Conservation (phyloP, 53 echinoderm and acorn worm species). For the Apostichopus leukothele region DNA sequence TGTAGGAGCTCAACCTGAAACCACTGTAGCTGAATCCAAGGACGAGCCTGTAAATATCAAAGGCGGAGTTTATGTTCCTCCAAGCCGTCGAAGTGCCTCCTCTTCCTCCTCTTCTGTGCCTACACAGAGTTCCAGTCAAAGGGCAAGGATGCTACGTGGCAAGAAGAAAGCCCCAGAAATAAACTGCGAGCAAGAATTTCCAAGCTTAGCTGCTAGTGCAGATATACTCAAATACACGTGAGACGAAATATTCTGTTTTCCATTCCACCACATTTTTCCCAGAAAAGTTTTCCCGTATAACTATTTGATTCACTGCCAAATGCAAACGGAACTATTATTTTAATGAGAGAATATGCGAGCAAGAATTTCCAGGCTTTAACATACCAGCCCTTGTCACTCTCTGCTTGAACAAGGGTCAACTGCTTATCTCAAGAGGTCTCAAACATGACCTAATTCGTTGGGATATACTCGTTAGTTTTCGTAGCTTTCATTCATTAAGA, state of each 20-base stretch:
- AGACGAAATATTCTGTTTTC: neutral
- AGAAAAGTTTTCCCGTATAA: too few species aligned
- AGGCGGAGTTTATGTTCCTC: constrained; percentile 80
- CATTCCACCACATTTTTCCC: too few species aligned
- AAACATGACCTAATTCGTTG: too few species aligned
- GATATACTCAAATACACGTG: constrained; percentile 90
- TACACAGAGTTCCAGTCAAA: neutral
- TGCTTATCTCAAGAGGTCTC: too few species aligned
- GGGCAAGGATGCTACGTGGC: constrained; percentile 30
- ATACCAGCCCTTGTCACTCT: too few species aligned
- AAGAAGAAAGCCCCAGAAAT: constrained; percentile 73
- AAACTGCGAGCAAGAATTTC: constrained; percentile 84
- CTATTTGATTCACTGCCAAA: too few species aligned
- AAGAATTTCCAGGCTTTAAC: constrained; percentile 74
- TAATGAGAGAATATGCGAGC: constrained; percentile 51
- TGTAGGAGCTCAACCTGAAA: neutral
- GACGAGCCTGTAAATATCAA: neutral
- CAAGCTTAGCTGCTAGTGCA: constrained; percentile 87
- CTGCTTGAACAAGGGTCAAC: too few species aligned
- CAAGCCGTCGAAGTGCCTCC: constrained; percentile 51
- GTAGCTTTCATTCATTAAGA: too few species aligned
- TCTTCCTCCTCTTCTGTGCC: neutral
- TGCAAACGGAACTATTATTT: too few species aligned
- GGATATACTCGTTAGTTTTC: too few species aligned
- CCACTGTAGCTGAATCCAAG: neutral